A percentile compares a stretch with the other conserved stretches of the same genome.
Evolutionary conservation across 2,888 invertebrate species (phyloP).

Genomic region (Oxycera nigricornis): DNA sequence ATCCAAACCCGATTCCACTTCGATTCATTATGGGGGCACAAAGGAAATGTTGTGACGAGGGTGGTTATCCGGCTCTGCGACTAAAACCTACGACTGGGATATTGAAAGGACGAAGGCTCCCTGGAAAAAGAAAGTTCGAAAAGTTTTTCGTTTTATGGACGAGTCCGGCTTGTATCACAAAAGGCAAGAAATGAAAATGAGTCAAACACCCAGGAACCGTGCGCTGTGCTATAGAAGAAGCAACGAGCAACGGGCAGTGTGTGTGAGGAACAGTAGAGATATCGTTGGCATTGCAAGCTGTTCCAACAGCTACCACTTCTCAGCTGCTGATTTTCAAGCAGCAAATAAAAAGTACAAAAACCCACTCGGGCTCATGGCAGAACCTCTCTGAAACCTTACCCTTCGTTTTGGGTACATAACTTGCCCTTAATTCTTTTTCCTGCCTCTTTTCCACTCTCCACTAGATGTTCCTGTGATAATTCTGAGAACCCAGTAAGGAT

Average conservation of each 20-base stretch:
- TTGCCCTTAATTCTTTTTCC: conserved; percentile 34
- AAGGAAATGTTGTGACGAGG: conserved; percentile 29
- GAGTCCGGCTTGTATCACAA: conserved; percentile 37
- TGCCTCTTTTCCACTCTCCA: background rate
- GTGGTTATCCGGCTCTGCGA: too few species aligned
- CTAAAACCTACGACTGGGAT: conserved; percentile 36
- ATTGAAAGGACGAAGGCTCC: conserved; percentile 14
- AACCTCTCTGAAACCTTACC: conserved; percentile 31
- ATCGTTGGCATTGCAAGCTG: conserved; percentile 14
- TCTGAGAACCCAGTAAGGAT: conserved; percentile 24
- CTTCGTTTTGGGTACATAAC: conserved; percentile 16
- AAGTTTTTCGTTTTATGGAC: conserved; percentile 31
- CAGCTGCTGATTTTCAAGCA: conserved; percentile 43
- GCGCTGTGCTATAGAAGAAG: too few species aligned
- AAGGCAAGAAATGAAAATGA: conserved; percentile 37
- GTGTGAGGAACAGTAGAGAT: background rate
- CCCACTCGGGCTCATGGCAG: conserved; percentile 28
- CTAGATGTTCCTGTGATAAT: background rate
- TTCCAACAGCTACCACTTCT: conserved; percentile 45
- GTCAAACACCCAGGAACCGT: conserved; percentile 22
- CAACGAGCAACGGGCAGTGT: background rate
- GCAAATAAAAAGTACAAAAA: background rate
- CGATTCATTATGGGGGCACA: conserved; percentile 27
- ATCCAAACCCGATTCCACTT: conserved; percentile 31
- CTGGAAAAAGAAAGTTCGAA: conserved; percentile 36